Conservation (phyloP, 2,888 invertebrate species). For the Eupithecia subfuscata region DNA sequence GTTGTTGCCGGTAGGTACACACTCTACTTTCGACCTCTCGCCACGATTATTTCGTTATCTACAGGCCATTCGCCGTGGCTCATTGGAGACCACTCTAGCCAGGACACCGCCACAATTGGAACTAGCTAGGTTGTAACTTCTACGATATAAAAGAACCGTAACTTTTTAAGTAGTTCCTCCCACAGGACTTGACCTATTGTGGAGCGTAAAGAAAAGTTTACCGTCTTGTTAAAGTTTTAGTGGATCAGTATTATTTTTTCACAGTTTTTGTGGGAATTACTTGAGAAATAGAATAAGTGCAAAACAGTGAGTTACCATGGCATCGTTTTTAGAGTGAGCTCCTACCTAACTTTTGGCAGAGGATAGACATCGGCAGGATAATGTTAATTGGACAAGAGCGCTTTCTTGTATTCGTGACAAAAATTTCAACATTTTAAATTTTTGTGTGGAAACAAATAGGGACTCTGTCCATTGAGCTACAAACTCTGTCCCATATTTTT, state of each 20-base stretch:
- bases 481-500: too few relatives aligned
- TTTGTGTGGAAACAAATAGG: too few relatives aligned
- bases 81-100: slow-evolving; percentile 35
- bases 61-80: slow-evolving; percentile 57
- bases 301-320: neutral
- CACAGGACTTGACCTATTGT: slow-evolving; percentile 23
- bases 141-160: slow-evolving; percentile 25
- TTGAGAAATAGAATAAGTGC: neutral
- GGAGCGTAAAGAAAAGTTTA: slow-evolving; percentile 13
- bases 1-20: neutral
- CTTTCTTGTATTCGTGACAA: too few relatives aligned
- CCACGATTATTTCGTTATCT: slow-evolving; percentile 70
- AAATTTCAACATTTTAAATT: too few relatives aligned
- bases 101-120: slow-evolving; percentile 26
- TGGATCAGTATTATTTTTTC: neutral
- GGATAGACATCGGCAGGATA: neutral
- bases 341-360: neutral
- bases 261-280: neutral
- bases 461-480: too few relatives aligned
- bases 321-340: neutral
- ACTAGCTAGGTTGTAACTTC: slow-evolving; percentile 18
- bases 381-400: too few relatives aligned
- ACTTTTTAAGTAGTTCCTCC: slow-evolving; percentile 31
- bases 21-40: slow-evolving; percentile 45
- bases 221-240: neutral